phyloP scores from a whole-genome alignment of 2,797 vertebrate genomes.

The Alectoris magna region DNA sequence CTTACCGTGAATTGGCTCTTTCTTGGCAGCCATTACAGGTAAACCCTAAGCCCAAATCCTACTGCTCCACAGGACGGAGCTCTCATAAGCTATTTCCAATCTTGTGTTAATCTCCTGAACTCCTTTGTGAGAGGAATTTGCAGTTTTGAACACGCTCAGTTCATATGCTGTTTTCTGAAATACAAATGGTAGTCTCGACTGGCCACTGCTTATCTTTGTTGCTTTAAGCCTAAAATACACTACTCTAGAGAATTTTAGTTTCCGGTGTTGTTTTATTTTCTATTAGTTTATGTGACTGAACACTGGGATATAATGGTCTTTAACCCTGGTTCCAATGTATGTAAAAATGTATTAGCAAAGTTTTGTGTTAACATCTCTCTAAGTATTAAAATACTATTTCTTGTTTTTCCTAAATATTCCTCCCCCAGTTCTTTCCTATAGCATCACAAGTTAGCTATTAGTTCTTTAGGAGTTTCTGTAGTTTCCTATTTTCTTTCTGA shows the following conservation, averaged over 20 bases:
- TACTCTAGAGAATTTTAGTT: not conserved
- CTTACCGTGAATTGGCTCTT: rapidly evolving
- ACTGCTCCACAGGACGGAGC: not conserved
- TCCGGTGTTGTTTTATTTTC: not conserved
- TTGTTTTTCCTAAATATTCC: not conserved
- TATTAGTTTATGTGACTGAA: not conserved
- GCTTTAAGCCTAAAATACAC: not conserved
- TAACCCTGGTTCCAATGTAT: not conserved
- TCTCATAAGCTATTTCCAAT: not conserved
- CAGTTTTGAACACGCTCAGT: rapidly evolving
- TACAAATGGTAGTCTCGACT: too few relatives aligned
- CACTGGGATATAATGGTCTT: not conserved
- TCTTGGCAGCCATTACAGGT: rapidly evolving
- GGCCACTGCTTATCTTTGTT: not conserved
- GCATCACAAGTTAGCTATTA: not conserved
- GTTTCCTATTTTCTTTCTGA: not conserved
- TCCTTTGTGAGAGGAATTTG: not conserved
- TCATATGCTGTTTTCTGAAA: rapidly evolving
- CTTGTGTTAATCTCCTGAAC: not conserved
- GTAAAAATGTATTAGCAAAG: not conserved
- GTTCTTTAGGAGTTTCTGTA: not conserved
- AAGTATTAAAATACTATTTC: slow-evolving; percentile 33
- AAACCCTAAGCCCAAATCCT: not conserved
- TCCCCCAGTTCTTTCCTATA: slow-evolving; percentile 30
- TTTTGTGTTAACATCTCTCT: not conserved